A percentile compares a stretch with the other conserved stretches of the same genome.
Evolutionary conservation across 2,113 vertebrate species (phyloP).

Genomic region (Bufo gargarizans): DNA sequence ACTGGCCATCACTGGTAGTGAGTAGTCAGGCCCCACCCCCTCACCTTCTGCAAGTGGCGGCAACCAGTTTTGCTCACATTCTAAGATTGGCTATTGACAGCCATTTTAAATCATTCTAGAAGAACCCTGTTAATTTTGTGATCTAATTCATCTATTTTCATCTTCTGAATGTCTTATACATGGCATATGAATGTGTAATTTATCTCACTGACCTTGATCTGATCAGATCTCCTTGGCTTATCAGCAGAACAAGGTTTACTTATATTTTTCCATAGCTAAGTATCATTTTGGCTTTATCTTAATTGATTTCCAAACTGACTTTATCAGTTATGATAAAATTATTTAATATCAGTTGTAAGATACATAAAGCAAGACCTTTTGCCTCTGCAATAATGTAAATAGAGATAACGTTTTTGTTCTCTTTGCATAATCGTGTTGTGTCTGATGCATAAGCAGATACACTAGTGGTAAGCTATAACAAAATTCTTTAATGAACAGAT

Average conservation of each 20-base stretch:
- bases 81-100: too few species aligned
- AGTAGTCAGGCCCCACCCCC: too few species aligned
- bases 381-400: background rate
- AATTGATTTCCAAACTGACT: background rate
- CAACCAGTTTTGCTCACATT: too few species aligned
- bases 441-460: background rate
- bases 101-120: background rate
- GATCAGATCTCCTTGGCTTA: constrained; percentile 28
- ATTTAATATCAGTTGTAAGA: background rate
- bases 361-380: background rate
- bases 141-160: background rate
- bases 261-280: constrained; percentile 23
- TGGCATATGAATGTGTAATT: background rate
- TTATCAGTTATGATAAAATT: constrained; percentile 31
- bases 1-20: too few species aligned
- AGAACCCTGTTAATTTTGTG: background rate
- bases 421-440: background rate
- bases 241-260: background rate
- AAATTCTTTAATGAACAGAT: background rate
- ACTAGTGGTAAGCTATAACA: background rate
- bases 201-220: constrained; percentile 20
- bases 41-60: too few species aligned
- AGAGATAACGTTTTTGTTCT: background rate
- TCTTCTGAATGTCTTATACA: background rate
- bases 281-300: constrained; percentile 25